These are phyloP conservation scores for Oncopodura yosiiana DNA, from an alignment of 1,140 invertebrate species.

Conservation along the genomic window DNA sequence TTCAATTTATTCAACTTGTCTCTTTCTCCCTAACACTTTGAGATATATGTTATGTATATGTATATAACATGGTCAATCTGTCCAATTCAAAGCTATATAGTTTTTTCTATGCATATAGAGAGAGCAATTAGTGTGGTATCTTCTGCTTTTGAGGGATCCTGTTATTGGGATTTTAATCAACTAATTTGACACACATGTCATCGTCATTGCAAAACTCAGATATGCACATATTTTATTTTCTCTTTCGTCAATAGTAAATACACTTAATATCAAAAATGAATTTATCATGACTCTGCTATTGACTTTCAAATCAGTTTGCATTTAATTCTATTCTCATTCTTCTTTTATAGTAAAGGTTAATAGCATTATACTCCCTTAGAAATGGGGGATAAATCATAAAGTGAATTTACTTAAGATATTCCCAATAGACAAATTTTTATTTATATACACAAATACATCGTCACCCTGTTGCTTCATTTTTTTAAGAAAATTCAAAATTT, in stretches of 20 bases:
- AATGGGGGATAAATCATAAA: neutral
- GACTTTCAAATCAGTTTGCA: neutral
- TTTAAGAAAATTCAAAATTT: neutral
- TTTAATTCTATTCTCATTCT: neutral
- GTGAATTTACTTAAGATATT: neutral
- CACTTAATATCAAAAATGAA: neutral
- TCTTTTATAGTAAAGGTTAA: neutral
- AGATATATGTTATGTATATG: neutral
- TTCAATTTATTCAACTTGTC: neutral
- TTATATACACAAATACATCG: neutral
- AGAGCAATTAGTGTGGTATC: neutral
- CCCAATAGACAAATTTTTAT: neutral
- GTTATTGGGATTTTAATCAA: constrained; percentile 16
- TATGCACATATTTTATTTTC: neutral
- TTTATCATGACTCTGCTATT: neutral
- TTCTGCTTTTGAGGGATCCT: too few species aligned
- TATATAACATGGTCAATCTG: neutral
- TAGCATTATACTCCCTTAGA: neutral
- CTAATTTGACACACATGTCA: constrained; percentile 33
- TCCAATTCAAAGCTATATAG: neutral
- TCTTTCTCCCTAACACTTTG: neutral
- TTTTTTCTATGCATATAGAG: neutral
- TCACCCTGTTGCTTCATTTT: neutral
- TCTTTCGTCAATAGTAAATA: too few species aligned
- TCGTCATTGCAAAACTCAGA: constrained; percentile 1